Percentiles rank a stretch among this genome's conserved stretches.
Evolutionary conservation across 2,113 vertebrate species (phyloP).

Genomic region (Crotalus horridus): DNA sequence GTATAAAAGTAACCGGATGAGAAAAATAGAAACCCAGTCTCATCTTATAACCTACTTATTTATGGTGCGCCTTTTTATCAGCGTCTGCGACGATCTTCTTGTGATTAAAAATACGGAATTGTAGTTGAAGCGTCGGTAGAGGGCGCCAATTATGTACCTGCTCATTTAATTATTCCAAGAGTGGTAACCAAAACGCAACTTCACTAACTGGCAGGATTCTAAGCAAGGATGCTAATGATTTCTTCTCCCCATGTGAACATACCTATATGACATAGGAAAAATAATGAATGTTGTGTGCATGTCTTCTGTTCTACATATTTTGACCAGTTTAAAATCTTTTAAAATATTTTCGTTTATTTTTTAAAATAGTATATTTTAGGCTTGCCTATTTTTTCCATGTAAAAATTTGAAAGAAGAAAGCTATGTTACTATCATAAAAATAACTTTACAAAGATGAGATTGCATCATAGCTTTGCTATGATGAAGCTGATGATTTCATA

Average conservation of each 20-base stretch:
- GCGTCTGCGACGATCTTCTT: slow-evolving; percentile 25
- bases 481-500: not conserved
- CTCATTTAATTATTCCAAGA: not conserved
- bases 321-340: not conserved
- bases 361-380: not conserved
- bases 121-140: slow-evolving; percentile 33
- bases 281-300: fast-evolving
- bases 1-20: not conserved
- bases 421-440: not conserved
- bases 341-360: not conserved
- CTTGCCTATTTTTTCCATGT: not conserved
- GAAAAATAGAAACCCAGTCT: slow-evolving; percentile 33
- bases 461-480: not conserved
- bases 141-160: slow-evolving; percentile 52
- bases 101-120: slow-evolving; percentile 1
- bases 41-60: slow-evolving; percentile 47
- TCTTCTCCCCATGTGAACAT: not conserved
- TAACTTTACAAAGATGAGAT: not conserved
- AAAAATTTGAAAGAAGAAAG: not conserved
- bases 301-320: not conserved
- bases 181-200: not conserved
- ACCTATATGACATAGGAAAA: not conserved
- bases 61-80: slow-evolving; percentile 22
- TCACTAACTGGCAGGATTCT: not conserved
- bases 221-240: not conserved